Evolutionary conservation across 2,888 invertebrate species (phyloP).

Genomic region (Drosophila paranaensis): DNA sequence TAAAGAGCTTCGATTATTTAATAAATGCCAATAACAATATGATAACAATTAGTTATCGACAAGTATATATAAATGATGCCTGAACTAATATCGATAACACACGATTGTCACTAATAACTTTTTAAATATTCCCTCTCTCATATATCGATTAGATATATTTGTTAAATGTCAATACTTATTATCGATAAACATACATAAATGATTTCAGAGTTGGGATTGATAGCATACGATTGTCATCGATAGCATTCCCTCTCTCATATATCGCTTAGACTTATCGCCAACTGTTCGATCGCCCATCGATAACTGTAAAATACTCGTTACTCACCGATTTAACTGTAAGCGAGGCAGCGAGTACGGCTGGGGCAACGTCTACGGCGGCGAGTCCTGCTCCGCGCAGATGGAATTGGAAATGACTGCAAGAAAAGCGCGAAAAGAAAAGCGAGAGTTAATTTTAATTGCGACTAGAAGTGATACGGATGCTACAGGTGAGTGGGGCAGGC

Average conservation of each 20-base stretch:
- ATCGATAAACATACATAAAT: too few species aligned
- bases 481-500: constrained; percentile 25
- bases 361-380: constrained; percentile 33
- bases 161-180: too few species aligned
- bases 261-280: too few species aligned
- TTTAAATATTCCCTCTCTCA: too few species aligned
- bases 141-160: too few species aligned
- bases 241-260: too few species aligned
- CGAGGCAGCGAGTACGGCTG: constrained; percentile 31
- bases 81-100: not conserved
- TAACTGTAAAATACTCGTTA: constrained; percentile 3
- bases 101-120: not conserved
- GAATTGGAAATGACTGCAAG: constrained; percentile 57
- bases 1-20: not conserved
- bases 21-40: not conserved
- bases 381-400: constrained; percentile 36
- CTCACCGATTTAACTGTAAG: constrained; percentile 40
- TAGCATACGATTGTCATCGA: too few species aligned
- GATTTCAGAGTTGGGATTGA: too few species aligned
- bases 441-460: constrained; percentile 13
- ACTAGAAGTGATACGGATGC: constrained; percentile 5
- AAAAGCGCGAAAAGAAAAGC: constrained; percentile 4
- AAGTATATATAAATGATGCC: too few species aligned
- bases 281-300: not conserved
- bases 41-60: not conserved